phyloP scores from a whole-genome alignment of 2,113 vertebrate genomes.

The Solenodon paradoxus region DNA sequence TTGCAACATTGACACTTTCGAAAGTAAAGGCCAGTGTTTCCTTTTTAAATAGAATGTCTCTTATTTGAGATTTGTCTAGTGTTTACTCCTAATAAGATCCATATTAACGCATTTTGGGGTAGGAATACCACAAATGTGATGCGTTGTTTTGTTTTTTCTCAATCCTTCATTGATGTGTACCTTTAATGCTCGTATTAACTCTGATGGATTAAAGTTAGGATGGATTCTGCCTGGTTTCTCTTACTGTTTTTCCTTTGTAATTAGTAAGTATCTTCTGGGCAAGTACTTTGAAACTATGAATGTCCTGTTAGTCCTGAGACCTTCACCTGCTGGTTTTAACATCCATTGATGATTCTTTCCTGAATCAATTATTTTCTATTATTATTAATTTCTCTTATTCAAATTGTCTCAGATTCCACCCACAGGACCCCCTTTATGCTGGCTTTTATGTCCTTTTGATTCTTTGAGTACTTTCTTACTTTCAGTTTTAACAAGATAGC shows the following conservation, averaged over 20 bases:
- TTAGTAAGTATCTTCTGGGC: background rate
- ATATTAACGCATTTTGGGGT: background rate
- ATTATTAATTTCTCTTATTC: background rate
- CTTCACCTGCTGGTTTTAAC: background rate
- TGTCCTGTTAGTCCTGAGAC: background rate
- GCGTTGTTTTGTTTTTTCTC: background rate
- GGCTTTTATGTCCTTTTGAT: background rate
- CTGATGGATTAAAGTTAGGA: background rate
- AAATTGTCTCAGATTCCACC: background rate
- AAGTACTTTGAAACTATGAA: background rate
- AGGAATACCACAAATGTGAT: background rate
- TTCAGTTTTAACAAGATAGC: background rate
- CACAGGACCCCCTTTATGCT: background rate
- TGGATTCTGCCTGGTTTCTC: background rate
- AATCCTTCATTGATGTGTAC: background rate
- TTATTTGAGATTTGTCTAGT: too few species aligned
- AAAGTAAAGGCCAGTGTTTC: background rate
- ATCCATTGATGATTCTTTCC: too few species aligned
- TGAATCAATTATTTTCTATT: background rate
- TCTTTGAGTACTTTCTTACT: background rate
- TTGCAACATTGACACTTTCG: background rate
- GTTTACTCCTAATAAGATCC: background rate
- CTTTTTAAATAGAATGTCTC: background rate
- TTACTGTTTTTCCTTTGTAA: background rate
- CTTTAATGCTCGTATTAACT: background rate